phyloP scores from a whole-genome alignment of 2,797 vertebrate genomes.

The Erpetoichthys calabaricus region DNA sequence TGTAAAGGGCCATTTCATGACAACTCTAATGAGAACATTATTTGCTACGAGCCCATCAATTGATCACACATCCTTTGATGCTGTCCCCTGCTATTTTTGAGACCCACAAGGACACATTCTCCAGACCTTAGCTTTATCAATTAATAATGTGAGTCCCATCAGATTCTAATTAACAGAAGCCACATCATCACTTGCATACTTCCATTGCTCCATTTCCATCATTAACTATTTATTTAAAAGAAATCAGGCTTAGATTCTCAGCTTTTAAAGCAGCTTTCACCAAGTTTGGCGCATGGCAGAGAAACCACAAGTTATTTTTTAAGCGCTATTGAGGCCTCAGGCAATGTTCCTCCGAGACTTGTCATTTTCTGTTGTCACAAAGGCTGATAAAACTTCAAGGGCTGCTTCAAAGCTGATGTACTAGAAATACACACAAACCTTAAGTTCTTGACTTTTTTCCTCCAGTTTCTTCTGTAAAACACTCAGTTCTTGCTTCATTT shows the following conservation, averaged over 20 bases:
- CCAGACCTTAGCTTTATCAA: slow-evolving; percentile 86
- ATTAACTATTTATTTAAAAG: slow-evolving; percentile 97
- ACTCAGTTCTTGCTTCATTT: slow-evolving; percentile 65
- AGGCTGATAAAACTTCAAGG: slow-evolving; percentile 41
- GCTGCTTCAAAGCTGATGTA: slow-evolving; percentile 44
- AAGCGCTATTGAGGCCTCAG: slow-evolving; percentile 57
- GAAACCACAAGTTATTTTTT: slow-evolving; percentile 29
- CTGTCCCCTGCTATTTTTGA: slow-evolving; percentile 81
- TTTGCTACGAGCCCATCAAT: slow-evolving; percentile 86
- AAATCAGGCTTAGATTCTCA: slow-evolving; percentile 57
- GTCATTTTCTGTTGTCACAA: slow-evolving; percentile 57
- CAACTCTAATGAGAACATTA: slow-evolving; percentile 85
- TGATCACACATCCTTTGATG: slow-evolving; percentile 94
- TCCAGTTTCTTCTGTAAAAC: slow-evolving; percentile 62
- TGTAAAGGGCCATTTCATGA: slow-evolving; percentile 70
- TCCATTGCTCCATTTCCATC: slow-evolving; percentile 68
- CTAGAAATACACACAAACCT: slow-evolving; percentile 56
- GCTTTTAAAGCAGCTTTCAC: slow-evolving; percentile 56
- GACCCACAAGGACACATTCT: slow-evolving; percentile 70
- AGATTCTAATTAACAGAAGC: slow-evolving; percentile 90
- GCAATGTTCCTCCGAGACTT: slow-evolving; percentile 57
- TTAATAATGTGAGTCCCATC: slow-evolving; percentile 95
- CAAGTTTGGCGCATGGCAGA: slow-evolving; percentile 34
- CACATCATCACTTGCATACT: slow-evolving; percentile 76
- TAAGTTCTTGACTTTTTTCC: slow-evolving; percentile 68